phyloP scores from a whole-genome alignment of 2,888 invertebrate genomes.

The Slavum lentiscoides region DNA sequence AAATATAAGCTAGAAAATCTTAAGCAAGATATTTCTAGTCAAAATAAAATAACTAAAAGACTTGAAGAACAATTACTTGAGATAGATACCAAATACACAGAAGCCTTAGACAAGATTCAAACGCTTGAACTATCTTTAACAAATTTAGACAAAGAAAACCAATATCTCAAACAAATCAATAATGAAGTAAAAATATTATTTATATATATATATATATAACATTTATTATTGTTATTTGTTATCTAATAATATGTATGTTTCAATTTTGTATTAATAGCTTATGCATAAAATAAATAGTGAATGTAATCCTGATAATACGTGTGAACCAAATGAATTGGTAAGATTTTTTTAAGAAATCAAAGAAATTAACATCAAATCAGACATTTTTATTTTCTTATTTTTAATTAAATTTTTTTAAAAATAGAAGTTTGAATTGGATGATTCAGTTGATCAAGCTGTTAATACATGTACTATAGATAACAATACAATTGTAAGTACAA shows the following conservation, averaged over 20 bases:
- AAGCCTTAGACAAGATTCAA: conserved; percentile 57
- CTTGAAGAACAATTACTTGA: conserved; percentile 57
- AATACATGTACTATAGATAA: neutral
- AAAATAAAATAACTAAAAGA: conserved; percentile 57
- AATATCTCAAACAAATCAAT: conserved; percentile 58
- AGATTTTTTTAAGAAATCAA: conserved; percentile 14
- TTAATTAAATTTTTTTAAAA: neutral
- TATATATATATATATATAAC: neutral
- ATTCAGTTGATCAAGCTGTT: conserved; percentile 3
- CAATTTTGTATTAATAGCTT: conserved; percentile 16
- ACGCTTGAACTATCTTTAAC: conserved; percentile 56
- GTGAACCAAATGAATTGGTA: conserved; percentile 1
- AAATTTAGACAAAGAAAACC: conserved; percentile 58
- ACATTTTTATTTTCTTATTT: neutral
- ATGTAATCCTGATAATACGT: neutral
- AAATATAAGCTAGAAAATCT: conserved; percentile 58
- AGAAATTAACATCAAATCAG: neutral
- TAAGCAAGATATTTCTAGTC: conserved; percentile 56
- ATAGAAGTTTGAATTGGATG: neutral
- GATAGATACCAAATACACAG: conserved; percentile 57
- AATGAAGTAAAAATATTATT: conserved; percentile 55
- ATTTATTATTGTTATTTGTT: neutral
- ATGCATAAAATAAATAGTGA: conserved; percentile 21
- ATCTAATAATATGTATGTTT: neutral
- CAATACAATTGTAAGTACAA: conserved; percentile 14